These are phyloP conservation scores for Coptodon rendalli DNA, from an alignment of 2,113 vertebrate genomes.

Conservation along the genomic window DNA sequence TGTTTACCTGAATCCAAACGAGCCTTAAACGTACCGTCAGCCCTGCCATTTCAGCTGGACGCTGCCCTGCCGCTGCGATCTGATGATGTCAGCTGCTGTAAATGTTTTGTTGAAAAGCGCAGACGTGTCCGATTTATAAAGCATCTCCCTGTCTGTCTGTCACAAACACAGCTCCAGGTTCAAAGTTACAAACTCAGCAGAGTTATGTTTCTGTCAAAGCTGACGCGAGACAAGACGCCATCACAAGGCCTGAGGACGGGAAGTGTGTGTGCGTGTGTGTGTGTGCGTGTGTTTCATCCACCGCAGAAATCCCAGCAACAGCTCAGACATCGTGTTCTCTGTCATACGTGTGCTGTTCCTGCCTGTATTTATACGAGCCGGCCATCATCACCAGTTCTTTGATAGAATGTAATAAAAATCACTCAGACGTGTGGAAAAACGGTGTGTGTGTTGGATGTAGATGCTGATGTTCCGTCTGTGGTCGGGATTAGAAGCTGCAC, in stretches of 20 bases:
- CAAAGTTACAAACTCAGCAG: background rate
- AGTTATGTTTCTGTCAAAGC: background rate
- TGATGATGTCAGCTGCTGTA: background rate
- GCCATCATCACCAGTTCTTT: background rate
- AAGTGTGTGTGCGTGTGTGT: rapidly evolving
- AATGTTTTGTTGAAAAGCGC: background rate
- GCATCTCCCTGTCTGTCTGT: background rate
- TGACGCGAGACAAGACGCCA: background rate
- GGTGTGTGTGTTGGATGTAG: background rate
- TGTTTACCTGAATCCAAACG: background rate
- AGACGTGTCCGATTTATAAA: background rate
- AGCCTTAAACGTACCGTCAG: background rate
- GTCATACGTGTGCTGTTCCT: background rate
- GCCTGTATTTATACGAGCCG: background rate
- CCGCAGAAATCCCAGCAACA: background rate
- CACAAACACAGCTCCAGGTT: background rate
- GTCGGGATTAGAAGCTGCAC: background rate
- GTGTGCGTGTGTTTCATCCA: background rate
- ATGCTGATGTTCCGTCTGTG: background rate
- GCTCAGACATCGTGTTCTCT: background rate
- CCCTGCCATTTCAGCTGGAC: background rate
- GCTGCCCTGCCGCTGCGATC: background rate
- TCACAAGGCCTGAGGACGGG: background rate
- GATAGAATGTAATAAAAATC: background rate
- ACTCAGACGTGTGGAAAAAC: background rate